A percentile compares a stretch with the other conserved stretches of the same genome.
phyloP scores from a whole-genome alignment of 2,113 vertebrate genomes.

The Otocyon megalotis region DNA sequence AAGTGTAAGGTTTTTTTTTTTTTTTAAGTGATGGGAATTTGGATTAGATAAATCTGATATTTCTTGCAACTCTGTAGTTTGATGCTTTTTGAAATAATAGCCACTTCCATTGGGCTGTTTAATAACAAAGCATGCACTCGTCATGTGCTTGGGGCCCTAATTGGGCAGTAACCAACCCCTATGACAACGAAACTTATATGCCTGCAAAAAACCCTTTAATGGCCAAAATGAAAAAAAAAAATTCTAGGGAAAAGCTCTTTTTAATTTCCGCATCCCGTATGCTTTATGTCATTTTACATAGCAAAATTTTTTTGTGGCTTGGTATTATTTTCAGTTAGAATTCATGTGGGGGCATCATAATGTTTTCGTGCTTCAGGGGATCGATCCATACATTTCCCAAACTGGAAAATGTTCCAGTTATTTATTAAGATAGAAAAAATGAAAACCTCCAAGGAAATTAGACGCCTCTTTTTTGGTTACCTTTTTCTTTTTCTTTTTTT shows the following conservation, averaged over 20 bases:
- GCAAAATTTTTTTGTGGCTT: neutral
- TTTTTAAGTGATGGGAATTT: neutral
- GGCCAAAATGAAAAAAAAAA: neutral
- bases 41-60: neutral
- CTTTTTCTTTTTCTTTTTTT: neutral
- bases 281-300: neutral
- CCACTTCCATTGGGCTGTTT: neutral
- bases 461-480: neutral
- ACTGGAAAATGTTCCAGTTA: neutral
- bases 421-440: neutral
- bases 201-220: neutral
- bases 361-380: neutral
- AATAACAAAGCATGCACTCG: rapidly evolving
- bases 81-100: neutral
- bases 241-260: neutral
- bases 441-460: neutral
- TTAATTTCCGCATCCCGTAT: neutral
- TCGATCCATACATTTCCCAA: neutral
- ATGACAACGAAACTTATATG: too few relatives aligned
- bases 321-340: neutral
- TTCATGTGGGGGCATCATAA: neutral
- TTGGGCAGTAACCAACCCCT: neutral
- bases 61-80: neutral
- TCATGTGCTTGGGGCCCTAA: neutral
- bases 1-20: neutral